phyloP scores from a whole-genome alignment of 2,113 vertebrate genomes.

The Meriones unguiculatus region DNA sequence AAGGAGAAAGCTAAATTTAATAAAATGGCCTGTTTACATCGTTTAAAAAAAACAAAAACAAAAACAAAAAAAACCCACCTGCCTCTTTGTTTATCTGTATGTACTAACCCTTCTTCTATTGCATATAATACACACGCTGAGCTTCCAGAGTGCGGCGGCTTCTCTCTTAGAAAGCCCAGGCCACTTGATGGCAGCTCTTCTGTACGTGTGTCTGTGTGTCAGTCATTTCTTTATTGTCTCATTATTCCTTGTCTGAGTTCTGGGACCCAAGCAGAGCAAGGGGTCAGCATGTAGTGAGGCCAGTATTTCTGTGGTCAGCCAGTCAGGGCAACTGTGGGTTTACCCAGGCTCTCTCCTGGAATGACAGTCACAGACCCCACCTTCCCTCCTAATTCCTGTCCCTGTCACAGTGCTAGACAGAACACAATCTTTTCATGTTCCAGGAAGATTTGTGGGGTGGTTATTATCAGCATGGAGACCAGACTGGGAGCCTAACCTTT shows the following conservation, averaged over 20 bases:
- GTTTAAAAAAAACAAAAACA: too few relatives aligned
- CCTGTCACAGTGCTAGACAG: background rate
- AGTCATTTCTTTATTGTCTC: background rate
- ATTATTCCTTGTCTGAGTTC: background rate
- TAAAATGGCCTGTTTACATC: too few relatives aligned
- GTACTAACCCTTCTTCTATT: background rate
- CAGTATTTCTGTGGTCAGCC: background rate
- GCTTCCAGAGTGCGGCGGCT: background rate
- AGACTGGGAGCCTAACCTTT: too few relatives aligned
- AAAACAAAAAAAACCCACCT: too few relatives aligned
- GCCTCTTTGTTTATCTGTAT: background rate
- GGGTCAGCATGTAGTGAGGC: background rate
- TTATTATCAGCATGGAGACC: background rate
- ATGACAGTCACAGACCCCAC: background rate
- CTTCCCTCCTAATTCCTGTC: background rate
- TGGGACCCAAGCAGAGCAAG: background rate
- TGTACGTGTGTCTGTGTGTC: background rate
- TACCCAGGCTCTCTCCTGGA: background rate
- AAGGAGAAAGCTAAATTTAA: too few relatives aligned
- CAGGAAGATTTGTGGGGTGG: background rate
- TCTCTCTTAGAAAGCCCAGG: background rate
- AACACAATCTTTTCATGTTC: background rate
- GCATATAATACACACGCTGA: background rate
- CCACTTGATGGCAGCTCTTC: background rate
- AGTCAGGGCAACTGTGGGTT: background rate